Percentiles rank a stretch among this genome's conserved stretches.
phyloP scores from a whole-genome alignment of 1,140 invertebrate genomes.

The Drosophila erecta region DNA sequence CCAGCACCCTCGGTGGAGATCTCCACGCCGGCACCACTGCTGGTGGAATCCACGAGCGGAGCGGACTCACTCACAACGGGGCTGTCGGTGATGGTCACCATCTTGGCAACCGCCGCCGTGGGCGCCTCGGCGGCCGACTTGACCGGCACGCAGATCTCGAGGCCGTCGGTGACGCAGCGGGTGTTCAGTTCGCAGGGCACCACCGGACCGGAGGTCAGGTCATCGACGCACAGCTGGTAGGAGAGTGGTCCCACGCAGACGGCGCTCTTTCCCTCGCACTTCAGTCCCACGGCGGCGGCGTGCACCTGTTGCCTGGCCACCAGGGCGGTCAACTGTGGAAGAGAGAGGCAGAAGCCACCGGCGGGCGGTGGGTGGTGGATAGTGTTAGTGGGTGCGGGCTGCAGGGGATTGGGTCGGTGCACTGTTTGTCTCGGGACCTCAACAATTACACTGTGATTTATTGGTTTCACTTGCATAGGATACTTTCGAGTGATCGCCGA shows the following conservation, averaged over 20 bases:
- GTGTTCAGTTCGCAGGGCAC: slow-evolving; percentile 50
- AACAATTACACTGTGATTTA: slow-evolving; percentile 51
- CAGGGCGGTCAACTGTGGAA: slow-evolving; percentile 53
- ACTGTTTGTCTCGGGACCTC: slow-evolving; percentile 45
- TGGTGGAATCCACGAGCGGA: slow-evolving; percentile 42
- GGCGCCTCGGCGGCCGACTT: slow-evolving; percentile 45
- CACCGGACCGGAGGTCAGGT: slow-evolving; percentile 47
- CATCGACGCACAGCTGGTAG: slow-evolving; percentile 56
- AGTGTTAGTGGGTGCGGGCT: slow-evolving; percentile 35
- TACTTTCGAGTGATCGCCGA: slow-evolving; percentile 70
- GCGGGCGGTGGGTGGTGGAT: background rate
- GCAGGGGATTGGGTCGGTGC: slow-evolving; percentile 19
- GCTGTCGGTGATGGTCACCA: slow-evolving; percentile 59
- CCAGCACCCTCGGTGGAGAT: slow-evolving; percentile 20
- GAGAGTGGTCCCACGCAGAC: slow-evolving; percentile 68
- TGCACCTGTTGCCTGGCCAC: slow-evolving; percentile 41
- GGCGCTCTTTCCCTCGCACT: slow-evolving; percentile 60
- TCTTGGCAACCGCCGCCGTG: slow-evolving; percentile 54
- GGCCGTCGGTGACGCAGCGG: slow-evolving; percentile 72
- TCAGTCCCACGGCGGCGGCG: slow-evolving; percentile 51
- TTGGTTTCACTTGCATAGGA: slow-evolving; percentile 70
- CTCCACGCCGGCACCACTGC: background rate
- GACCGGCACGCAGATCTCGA: slow-evolving; percentile 70
- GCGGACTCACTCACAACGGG: slow-evolving; percentile 49
- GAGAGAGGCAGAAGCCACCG: background rate